Evolutionary conservation across 1,140 invertebrate genomes (phyloP).

Genomic region (Scylla paramamosain): DNA sequence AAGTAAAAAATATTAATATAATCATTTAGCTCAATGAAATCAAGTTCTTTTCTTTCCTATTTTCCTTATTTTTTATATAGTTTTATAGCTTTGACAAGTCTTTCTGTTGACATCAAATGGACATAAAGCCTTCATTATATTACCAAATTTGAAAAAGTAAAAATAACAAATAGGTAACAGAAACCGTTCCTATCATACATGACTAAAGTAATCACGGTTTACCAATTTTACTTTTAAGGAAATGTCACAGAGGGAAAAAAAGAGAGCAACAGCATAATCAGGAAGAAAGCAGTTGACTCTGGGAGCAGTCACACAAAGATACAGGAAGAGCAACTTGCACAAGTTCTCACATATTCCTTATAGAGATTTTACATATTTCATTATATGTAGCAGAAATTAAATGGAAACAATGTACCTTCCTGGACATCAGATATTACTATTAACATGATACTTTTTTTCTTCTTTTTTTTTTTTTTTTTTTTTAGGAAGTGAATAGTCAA

Average conservation of each 20-base stretch:
- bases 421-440: conserved; percentile 14
- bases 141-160: neutral
- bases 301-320: neutral
- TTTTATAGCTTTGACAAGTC: neutral
- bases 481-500: neutral
- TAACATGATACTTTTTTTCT: neutral
- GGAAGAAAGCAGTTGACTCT: neutral
- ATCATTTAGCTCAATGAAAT: neutral
- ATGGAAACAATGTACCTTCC: neutral
- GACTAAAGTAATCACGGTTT: neutral
- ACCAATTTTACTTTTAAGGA: neutral
- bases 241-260: neutral
- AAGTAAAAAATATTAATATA: neutral
- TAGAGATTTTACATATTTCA: neutral
- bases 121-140: neutral
- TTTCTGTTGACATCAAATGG: neutral
- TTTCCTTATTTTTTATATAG: neutral
- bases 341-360: neutral
- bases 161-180: neutral
- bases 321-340: neutral
- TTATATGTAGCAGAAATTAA: conserved; percentile 35
- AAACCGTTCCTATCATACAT: neutral
- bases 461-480: neutral
- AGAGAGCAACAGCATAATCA: neutral
- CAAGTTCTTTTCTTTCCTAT: neutral